phyloP scores from a whole-genome alignment of 2,888 invertebrate species.

The Uropetala carovei region DNA sequence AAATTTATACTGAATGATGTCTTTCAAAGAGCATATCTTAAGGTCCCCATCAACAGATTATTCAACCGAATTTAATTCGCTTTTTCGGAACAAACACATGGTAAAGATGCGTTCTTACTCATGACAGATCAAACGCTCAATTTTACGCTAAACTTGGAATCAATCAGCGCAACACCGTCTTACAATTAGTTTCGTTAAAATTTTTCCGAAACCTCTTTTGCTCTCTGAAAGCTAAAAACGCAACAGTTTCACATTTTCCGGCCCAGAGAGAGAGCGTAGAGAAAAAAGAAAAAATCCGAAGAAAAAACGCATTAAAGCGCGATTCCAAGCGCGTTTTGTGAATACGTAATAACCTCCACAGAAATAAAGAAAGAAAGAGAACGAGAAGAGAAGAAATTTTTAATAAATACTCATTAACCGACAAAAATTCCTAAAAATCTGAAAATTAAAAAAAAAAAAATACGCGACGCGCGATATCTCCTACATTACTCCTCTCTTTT shows the following conservation, averaged over 20 bases:
- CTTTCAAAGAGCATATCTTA: too few species aligned
- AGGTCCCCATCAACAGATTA: too few species aligned
- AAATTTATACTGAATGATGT: too few species aligned
- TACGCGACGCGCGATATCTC: slow-evolving; percentile 17
- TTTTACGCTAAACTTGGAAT: neutral
- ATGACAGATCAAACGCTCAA: neutral
- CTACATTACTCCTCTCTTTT: neutral
- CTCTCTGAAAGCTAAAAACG: neutral
- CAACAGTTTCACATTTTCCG: slow-evolving; percentile 2
- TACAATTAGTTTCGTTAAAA: neutral
- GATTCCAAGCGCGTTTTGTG: slow-evolving; percentile 9
- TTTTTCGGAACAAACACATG: neutral
- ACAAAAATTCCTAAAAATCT: neutral
- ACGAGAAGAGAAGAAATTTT: neutral
- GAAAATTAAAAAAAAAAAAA: neutral
- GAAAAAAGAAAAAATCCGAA: neutral
- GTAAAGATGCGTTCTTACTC: neutral
- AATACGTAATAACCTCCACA: slow-evolving; percentile 4
- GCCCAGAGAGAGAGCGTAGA: neutral
- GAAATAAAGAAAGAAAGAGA: neutral
- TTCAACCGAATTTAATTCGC: too few species aligned
- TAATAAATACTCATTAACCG: slow-evolving; percentile 24
- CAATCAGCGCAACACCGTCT: neutral
- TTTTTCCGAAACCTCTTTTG: neutral
- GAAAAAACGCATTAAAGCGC: neutral